These are phyloP conservation scores for Cettia cetti DNA, from an alignment of 2,113 vertebrate genomes.

Conservation along the genomic window DNA sequence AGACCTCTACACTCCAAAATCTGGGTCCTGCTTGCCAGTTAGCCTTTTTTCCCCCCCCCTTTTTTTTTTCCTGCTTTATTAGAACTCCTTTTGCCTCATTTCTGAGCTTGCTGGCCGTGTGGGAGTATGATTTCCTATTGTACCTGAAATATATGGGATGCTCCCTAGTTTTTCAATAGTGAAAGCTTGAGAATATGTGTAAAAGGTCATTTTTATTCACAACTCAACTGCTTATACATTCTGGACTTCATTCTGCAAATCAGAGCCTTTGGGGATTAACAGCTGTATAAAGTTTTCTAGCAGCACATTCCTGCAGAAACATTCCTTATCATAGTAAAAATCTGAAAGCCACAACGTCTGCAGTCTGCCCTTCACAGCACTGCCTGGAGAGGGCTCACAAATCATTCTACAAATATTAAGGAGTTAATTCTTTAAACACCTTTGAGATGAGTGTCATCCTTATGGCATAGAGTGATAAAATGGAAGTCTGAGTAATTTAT, in stretches of 20 bases:
- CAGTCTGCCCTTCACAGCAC: not conserved
- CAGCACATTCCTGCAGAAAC: not conserved
- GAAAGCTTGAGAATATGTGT: not conserved
- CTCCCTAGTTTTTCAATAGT: not conserved
- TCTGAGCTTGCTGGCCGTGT: not conserved
- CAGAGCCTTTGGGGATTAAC: slow-evolving; percentile 25
- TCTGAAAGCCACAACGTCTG: not conserved
- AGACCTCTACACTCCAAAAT: not conserved
- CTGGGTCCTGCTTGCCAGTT: not conserved
- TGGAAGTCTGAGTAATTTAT: slow-evolving; percentile 10
- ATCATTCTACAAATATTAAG: not conserved
- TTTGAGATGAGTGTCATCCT: not conserved
- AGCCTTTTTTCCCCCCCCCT: not conserved
- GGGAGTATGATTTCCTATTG: not conserved
- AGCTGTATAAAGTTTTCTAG: not conserved
- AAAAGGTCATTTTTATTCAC: not conserved
- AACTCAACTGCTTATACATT: not conserved
- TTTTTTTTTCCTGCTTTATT: not conserved
- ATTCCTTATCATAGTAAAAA: not conserved
- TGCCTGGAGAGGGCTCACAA: not conserved
- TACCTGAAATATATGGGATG: not conserved
- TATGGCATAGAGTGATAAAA: slow-evolving; percentile 10
- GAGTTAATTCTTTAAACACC: slow-evolving; percentile 33
- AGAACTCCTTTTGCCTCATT: not conserved
- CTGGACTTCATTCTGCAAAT: not conserved